Evolutionary conservation across 2,113 vertebrate species (phyloP).

Genomic region (Archocentrus centrarchus): DNA sequence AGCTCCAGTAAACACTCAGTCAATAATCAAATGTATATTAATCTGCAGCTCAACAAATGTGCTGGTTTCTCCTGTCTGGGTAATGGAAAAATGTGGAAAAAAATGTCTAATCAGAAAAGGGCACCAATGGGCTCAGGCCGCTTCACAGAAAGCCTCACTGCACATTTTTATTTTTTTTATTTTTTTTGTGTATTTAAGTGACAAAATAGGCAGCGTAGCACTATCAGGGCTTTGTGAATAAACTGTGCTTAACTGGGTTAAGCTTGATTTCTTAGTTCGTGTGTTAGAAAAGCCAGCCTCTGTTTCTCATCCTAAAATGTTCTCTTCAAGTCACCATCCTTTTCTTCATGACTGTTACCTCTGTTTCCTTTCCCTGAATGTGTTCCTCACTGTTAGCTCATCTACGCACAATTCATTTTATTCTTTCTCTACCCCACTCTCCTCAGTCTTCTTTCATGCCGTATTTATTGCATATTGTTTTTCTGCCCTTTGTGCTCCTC

Average conservation of each 20-base stretch:
- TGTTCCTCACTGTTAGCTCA: conserved; percentile 11
- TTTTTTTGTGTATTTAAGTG: not conserved
- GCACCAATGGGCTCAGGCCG: not conserved
- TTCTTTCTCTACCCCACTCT: not conserved
- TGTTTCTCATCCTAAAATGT: not conserved
- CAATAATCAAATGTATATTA: not conserved
- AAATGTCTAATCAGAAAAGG: not conserved
- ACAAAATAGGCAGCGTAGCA: not conserved
- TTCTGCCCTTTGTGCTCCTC: not conserved
- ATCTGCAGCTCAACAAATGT: not conserved
- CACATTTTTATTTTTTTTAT: not conserved
- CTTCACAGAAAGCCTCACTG: not conserved
- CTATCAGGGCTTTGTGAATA: not conserved
- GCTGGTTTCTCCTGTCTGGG: too few species aligned
- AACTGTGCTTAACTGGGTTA: not conserved
- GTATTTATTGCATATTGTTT: conserved; percentile 27
- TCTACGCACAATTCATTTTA: not conserved
- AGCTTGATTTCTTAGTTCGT: not conserved
- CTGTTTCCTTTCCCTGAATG: not conserved
- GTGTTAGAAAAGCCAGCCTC: accelerated
- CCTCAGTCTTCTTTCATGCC: conserved; percentile 15
- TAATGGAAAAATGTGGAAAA: too few species aligned
- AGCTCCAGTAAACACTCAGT: not conserved
- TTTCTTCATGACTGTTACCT: not conserved
- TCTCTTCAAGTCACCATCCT: not conserved